Percentiles rank a stretch among this genome's conserved stretches.
phyloP scores from a whole-genome alignment of 2,888 invertebrate genomes.

The Dicyrtomina minuta region DNA sequence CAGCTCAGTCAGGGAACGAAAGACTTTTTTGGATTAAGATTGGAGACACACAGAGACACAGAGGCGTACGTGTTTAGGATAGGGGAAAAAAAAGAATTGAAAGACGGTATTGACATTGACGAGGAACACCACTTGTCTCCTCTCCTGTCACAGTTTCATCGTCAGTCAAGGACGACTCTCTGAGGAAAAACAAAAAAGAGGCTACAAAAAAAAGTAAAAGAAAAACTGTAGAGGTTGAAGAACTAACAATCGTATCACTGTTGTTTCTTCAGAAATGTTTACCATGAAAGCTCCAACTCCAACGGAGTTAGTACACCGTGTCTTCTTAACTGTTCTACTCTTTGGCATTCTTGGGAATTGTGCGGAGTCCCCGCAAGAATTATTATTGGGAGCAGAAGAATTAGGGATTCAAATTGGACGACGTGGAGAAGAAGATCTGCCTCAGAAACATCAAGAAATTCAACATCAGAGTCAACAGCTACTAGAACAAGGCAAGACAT shows the following conservation, averaged over 20 bases:
- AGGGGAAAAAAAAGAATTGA: no score
- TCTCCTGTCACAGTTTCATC: no score
- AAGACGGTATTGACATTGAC: no score
- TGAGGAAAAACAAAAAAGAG: neutral
- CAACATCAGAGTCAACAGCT: neutral
- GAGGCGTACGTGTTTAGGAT: no score
- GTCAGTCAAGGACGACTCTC: slow-evolving; percentile 33
- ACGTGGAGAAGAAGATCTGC: neutral
- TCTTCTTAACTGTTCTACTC: slow-evolving; percentile 50
- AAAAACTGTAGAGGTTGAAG: no score
- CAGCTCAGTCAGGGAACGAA: no score
- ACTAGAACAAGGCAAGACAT: neutral
- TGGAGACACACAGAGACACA: no score
- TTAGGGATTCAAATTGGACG: neutral
- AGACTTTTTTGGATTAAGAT: no score
- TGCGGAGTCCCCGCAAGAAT: neutral
- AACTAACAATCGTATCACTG: no score
- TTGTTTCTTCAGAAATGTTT: no score
- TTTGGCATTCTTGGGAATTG: slow-evolving; percentile 16
- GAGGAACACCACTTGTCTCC: no score
- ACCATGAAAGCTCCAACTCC: slow-evolving; percentile 24
- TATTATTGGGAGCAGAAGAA: neutral
- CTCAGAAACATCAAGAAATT: neutral
- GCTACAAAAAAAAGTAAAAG: no score
- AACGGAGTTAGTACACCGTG: slow-evolving; percentile 51